phyloP scores from a whole-genome alignment of 2,888 invertebrate species.

The Lasioglossum marginatum region DNA sequence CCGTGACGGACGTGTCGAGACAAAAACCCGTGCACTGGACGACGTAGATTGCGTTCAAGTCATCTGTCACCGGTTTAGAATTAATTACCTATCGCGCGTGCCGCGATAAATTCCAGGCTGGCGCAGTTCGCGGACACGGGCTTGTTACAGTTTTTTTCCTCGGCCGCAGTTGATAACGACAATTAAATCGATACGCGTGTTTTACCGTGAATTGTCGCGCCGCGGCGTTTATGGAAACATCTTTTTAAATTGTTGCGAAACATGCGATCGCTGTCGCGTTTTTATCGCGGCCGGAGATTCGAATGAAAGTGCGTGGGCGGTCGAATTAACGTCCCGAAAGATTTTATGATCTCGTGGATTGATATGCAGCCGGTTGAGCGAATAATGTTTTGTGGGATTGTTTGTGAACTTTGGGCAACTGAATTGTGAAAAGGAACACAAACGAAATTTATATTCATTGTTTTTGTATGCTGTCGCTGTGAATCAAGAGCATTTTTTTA shows the following conservation, averaged over 20 bases:
- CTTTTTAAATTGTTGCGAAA: slow-evolving; percentile 5
- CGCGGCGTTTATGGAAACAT: slow-evolving; percentile 20
- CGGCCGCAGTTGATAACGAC: slow-evolving; percentile 28
- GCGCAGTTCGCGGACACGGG: not conserved
- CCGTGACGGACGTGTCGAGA: not conserved
- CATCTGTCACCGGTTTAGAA: slow-evolving; percentile 44
- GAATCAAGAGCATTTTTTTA: not conserved
- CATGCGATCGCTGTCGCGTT: not conserved
- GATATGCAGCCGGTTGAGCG: not conserved
- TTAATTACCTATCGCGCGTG: slow-evolving; percentile 55
- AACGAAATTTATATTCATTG: not conserved
- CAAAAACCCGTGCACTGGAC: slow-evolving; percentile 7
- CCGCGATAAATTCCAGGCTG: slow-evolving; percentile 32
- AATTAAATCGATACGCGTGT: slow-evolving; percentile 9
- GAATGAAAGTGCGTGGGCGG: not conserved
- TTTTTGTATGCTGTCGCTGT: not conserved
- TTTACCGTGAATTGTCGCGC: not conserved
- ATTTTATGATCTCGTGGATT: not conserved
- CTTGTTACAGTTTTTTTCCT: slow-evolving; percentile 31
- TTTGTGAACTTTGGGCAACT: not conserved
- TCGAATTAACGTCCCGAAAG: not conserved
- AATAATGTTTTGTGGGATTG: not conserved
- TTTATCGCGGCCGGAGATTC: not conserved
- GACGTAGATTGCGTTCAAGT: slow-evolving; percentile 26
- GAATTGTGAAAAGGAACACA: not conserved